Base-by-base conservation (phyloP, 2,888 invertebrate species). In the Caenorhabditis auriculariae region DNA sequence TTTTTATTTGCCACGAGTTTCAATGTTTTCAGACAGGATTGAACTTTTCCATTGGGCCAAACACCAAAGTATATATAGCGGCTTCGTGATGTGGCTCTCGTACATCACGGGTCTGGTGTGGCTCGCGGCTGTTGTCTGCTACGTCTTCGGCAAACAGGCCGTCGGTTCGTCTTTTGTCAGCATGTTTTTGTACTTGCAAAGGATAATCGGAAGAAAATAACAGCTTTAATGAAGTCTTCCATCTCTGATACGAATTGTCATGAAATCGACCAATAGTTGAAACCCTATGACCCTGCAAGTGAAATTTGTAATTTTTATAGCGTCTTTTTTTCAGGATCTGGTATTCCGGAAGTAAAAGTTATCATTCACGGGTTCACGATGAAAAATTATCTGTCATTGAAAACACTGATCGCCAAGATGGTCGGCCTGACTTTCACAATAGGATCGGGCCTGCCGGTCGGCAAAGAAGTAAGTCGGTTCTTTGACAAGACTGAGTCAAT, bases 261-360 rank as follows among this genome's bases (percentile, higher is more conserved):
- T n/a, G n/a, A n/a, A n/a, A n/a, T n/a, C n/a, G n/a, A n/a, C n/a
- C n/a, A n/a, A n/a, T n/a, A n/a, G n/a, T n/a, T n/a, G n/a, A n/a
- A n/a, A n/a, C n/a, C n/a, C n/a, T n/a, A n/a, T n/a, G n/a, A n/a
- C n/a, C n/a, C n/a, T n/a, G n/a, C n/a, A n/a, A n/a, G n/a, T n/a
- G n/a, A n/a, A n/a, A n/a, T 27, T 29, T 9, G 4, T 4, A 7
- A 45, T n/a, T 15, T 19, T 38, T 2, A 24, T 26, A 32, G 7
- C 2, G 7, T 17, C 1, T 12, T 0, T 9, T 49, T 59, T 59
- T 19, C 28, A 74, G 93, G 95, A 74, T 95, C 95, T 50, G 95
- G 95, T 60, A 95, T 96, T 80, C 96, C 95, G 44, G 96, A 96
- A 85, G 95, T 96, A 92, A 96, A 96, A 86, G 95, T 95, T 2